phyloP scores from a whole-genome alignment of 1,140 invertebrate genomes.

The Zaprionus capensis region DNA sequence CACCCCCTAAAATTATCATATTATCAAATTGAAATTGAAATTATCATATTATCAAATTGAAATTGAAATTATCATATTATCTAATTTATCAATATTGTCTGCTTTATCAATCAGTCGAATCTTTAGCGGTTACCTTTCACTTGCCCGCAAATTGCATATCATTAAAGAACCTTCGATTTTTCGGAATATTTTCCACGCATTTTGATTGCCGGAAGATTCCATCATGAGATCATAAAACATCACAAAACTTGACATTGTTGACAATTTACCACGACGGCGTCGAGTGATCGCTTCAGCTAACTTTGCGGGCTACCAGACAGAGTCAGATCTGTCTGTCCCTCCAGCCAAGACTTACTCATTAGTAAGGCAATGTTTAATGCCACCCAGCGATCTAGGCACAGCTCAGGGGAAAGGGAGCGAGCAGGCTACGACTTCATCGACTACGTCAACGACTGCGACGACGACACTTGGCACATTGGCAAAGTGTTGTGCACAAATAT shows the following conservation, averaged over 20 bases:
- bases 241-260: neutral
- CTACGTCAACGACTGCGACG: neutral
- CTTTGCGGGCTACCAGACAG: slow-evolving; percentile 12
- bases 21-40: neutral
- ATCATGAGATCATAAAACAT: slow-evolving; percentile 22
- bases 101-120: neutral
- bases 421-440: slow-evolving; percentile 2
- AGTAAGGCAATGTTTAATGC: slow-evolving; percentile 39
- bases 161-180: slow-evolving; percentile 5
- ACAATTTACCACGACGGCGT: slow-evolving; percentile 8
- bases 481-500: slow-evolving; percentile 80
- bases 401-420: neutral
- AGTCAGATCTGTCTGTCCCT: neutral
- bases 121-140: neutral
- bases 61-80: slow-evolving; percentile 1
- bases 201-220: neutral
- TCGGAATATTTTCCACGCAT: neutral
- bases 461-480: slow-evolving; percentile 76
- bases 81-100: neutral
- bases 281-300: slow-evolving; percentile 31
- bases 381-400: slow-evolving; percentile 27
- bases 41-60: neutral
- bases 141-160: neutral
- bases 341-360: slow-evolving; percentile 14
- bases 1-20: neutral